Base-by-base conservation (phyloP, 2,113 vertebrate genomes). In the Odontophorus gujanensis region DNA sequence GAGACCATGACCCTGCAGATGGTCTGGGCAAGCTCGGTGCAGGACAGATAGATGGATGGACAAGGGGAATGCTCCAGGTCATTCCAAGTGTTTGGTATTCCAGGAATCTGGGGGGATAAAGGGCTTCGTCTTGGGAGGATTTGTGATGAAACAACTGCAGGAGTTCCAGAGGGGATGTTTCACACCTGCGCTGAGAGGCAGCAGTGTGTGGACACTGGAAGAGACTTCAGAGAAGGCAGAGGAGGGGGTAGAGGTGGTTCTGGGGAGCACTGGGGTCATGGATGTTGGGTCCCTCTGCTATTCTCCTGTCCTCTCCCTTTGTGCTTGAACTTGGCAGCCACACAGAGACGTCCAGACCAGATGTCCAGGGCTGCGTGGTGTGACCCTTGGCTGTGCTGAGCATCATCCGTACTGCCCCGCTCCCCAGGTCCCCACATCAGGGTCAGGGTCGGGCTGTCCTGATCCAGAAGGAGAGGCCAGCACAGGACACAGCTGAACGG, bases 61-160 rank as follows among this genome's bases (percentile, higher is more conserved):
- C 1, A 10, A 61, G 25, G 19, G 19, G 7, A 65, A 51, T 1
- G 2, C 18, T 79, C 30, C n/a, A 38, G 38, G 72, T 47, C 38
- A 45, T 32, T 25, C 55, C 2, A 2, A 82, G 59, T 18, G n/a
- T 59, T 30, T 1, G 1, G 36, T 66, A 53, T 7, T 21, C 26
- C 16, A 1, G 2, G 0, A n/a, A 68, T 50, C 18, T 48, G 25
- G 7, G 3, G 3, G 19, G 5, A 0, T 12, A 55, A 51, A 2
- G 17, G 14, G 30, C 48, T 85, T 65, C 7, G 1, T 10, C 16
- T 71, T 7, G 1, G 0, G 0, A 81, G 42, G 59, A 59, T 38
- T 47, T 53, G 13, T 0, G 12, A 22, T 57, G 62, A 68, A 83
- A 40, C 38, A n/a, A 42, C 6, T 45, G 45, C 59, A 72, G 59